Percentiles rank a stretch among this genome's conserved stretches.
Evolutionary conservation across 2,888 invertebrate species (phyloP).

Genomic region (Scaptomyza flava): DNA sequence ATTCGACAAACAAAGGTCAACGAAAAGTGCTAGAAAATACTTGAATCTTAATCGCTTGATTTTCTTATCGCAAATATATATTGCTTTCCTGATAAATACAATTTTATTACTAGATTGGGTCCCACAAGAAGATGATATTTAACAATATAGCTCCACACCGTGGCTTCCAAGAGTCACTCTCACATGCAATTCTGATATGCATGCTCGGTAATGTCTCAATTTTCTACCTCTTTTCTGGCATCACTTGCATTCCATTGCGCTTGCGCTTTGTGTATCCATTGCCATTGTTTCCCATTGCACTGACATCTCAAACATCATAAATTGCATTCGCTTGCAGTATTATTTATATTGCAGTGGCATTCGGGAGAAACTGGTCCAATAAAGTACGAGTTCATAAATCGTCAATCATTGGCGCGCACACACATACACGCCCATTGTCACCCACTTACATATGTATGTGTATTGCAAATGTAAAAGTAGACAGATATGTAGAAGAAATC

Average conservation of each 20-base stretch:
- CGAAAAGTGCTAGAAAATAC: conserved; percentile 32
- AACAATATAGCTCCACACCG: conserved; percentile 12
- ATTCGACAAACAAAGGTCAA: conserved; percentile 12
- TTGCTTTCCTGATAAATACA: conserved; percentile 23
- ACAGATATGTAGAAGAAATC: conserved; percentile 21
- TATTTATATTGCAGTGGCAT: conserved; percentile 13
- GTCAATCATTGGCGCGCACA: conserved; percentile 12
- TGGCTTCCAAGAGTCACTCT: conserved; percentile 11
- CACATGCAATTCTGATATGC: conserved; percentile 31
- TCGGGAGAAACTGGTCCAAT: conserved; percentile 7
- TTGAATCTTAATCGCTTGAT: conserved; percentile 35
- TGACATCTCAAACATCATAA: conserved; percentile 14
- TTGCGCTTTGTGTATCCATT: conserved; percentile 30
- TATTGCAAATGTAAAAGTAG: conserved; percentile 19
- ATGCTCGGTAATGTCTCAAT: conserved; percentile 36
- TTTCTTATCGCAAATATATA: conserved; percentile 37
- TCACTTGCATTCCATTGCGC: conserved; percentile 43
- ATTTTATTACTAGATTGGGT: conserved; percentile 16
- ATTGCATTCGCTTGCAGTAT: conserved; percentile 27
- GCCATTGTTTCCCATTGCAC: conserved; percentile 4
- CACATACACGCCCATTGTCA: neutral
- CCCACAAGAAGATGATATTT: conserved; percentile 30
- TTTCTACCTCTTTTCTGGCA: conserved; percentile 17
- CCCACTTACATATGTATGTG: neutral
- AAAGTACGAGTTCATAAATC: conserved; percentile 29